Base-by-base conservation (phyloP, 2,888 invertebrate species). In the Cordilura impudica region DNA sequence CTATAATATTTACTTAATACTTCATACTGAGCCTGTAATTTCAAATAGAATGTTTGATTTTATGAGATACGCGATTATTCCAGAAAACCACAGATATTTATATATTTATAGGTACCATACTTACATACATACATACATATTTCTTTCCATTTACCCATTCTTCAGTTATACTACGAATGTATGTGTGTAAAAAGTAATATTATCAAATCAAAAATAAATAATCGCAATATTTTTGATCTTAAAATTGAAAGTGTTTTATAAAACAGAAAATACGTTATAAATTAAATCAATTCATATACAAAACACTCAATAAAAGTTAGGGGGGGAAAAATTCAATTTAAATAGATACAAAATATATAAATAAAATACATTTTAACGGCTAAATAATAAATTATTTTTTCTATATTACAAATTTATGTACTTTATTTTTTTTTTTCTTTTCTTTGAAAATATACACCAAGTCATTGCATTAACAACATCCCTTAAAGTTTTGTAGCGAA, bases 401-500 rank as follows among this genome's bases (percentile, higher is more conserved):
- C 18, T 18, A 26, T 49, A 35, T 63, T 49, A 45, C 18, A 6
- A 49, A 23, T 31, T 63, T 54, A 26, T 71, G 21, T 35, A 18
- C n/a, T 19, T 61, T 16, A 51, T 31, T 16, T 53, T 54, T 63
- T 60, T 16, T 51, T 18, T 16, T 31, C 45, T 16, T 45, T 63
- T 8, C 31, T 70, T 45, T 12, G n/a, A 23, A 43, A 53, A 31
- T 45, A 65, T 60, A 71, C 21, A 51, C 53, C 51, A 61, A 74
- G 65, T 70, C 70, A 66, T 61, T 71, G 74, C 60, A 75, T 71
- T 71, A 63, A 56, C n/a, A n/a, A n/a, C 78, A 79, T 79, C 78
- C 78, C 78, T 75, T 79, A 75, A 71, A 70, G 29, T 43, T 74
- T 29, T 61, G 54, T 54, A 70, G 47, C 45, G 69, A 65, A 77